Conservation (phyloP, 2,797 vertebrate species). For the Hemitrygon akajei region DNA sequence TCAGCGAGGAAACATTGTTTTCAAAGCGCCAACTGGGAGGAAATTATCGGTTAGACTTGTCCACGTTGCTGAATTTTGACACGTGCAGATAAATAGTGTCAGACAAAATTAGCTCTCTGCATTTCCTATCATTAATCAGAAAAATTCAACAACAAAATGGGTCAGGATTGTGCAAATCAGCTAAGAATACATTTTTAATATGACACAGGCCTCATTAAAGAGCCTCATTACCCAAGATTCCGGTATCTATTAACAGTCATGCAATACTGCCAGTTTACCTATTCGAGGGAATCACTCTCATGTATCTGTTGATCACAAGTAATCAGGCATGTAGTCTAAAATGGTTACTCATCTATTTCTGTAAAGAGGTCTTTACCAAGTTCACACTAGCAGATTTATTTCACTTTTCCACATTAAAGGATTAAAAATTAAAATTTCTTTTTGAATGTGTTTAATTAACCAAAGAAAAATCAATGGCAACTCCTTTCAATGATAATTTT, state of each 20-base stretch:
- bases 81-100: background rate
- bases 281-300: background rate
- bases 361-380: background rate
- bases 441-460: background rate
- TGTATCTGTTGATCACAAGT: background rate
- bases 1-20: background rate
- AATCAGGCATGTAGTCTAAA: background rate
- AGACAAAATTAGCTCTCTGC: no score
- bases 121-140: background rate
- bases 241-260: background rate
- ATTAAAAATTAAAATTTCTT: background rate
- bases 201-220: background rate
- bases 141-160: background rate
- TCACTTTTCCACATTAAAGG: background rate
- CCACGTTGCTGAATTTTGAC: background rate
- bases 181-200: background rate
- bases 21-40: background rate
- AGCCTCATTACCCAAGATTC: background rate
- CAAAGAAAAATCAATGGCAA: background rate
- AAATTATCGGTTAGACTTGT: background rate
- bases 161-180: background rate
- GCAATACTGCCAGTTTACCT: background rate
- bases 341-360: background rate
- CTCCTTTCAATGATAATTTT: background rate
- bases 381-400: no score